Evolutionary conservation across 1,140 invertebrate species (phyloP).

Genomic region (Catajapyx aquilonaris): DNA sequence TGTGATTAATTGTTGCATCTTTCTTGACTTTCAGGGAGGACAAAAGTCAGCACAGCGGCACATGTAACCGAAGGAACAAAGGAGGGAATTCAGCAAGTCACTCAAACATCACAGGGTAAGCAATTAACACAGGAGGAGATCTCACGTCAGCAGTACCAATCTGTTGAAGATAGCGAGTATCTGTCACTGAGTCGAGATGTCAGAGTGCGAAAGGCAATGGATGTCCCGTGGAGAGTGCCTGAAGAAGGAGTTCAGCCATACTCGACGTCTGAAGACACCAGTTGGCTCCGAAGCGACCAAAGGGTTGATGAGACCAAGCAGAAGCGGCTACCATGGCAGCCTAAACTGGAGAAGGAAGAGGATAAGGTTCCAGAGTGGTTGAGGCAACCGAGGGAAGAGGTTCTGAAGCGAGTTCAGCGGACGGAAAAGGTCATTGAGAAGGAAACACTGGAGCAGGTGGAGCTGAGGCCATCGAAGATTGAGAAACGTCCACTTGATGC

Average conservation of each 20-base stretch:
- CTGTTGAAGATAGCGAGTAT: background rate
- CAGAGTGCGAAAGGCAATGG: slow-evolving; percentile 5
- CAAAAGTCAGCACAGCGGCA: no score
- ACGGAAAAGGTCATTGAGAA: slow-evolving; percentile 9
- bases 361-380: slow-evolving; percentile 9
- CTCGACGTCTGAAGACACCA: slow-evolving; percentile 6
- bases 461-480: slow-evolving; percentile 16
- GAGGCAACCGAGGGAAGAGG: slow-evolving; percentile 4
- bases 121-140: no score
- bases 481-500: slow-evolving; percentile 6
- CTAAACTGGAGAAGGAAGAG: background rate
- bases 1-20: no score
- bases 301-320: background rate
- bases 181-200: slow-evolving; percentile 3
- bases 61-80: no score
- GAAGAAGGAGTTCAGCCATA: background rate
- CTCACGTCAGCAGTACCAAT: no score
- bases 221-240: background rate
- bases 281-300: slow-evolving; percentile 4
- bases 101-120: no score
- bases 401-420: slow-evolving; percentile 5
- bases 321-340: slow-evolving; percentile 1
- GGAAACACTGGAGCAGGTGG: slow-evolving; percentile 13
- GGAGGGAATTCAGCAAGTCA: no score
- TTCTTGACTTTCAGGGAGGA: no score